A percentile compares a stretch with the other conserved stretches of the same genome.
phyloP scores from a whole-genome alignment of 2,797 vertebrate species.

The Simalia tracyae region DNA sequence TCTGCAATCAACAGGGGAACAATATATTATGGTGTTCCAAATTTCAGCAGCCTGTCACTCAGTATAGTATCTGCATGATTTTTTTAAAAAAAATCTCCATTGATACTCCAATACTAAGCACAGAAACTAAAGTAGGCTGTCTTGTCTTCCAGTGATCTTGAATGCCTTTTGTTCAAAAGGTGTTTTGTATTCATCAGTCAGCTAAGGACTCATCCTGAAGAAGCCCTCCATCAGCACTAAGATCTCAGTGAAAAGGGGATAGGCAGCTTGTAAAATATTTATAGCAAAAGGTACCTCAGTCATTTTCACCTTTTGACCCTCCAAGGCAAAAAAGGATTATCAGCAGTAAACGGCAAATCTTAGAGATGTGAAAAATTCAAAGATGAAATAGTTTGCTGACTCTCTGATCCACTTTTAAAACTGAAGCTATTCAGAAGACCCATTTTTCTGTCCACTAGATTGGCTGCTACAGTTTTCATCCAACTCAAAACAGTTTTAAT shows the following conservation, averaged over 20 bases:
- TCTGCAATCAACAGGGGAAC: constrained; percentile 87
- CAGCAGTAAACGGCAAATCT: constrained; percentile 60
- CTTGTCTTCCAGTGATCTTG: constrained; percentile 88
- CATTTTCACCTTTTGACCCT: constrained; percentile 88
- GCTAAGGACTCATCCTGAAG: constrained; percentile 89
- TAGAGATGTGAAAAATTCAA: constrained; percentile 57
- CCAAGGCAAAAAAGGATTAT: constrained; percentile 66
- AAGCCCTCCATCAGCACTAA: constrained; percentile 89
- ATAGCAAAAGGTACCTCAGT: constrained; percentile 84
- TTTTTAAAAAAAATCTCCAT: constrained; percentile 70
- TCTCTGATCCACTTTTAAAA: constrained; percentile 61
- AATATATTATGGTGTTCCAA: constrained; percentile 90
- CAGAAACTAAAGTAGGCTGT: constrained; percentile 92
- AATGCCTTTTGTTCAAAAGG: constrained; percentile 86
- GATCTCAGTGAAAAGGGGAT: constrained; percentile 85
- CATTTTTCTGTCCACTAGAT: constrained; percentile 67
- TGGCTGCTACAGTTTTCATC: constrained; percentile 55
- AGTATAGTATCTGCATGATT: constrained; percentile 71
- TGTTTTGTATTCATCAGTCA: constrained; percentile 96
- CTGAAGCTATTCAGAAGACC: constrained; percentile 59
- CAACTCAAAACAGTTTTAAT: constrained; percentile 69
- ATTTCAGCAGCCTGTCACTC: constrained; percentile 90
- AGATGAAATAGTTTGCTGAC: constrained; percentile 50
- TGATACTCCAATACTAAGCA: constrained; percentile 87
- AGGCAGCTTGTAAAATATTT: constrained; percentile 89